Evolutionary conservation across 64 coral and sea anemone species (phyloP).

Genomic region (Pocillopora verrucosa): DNA sequence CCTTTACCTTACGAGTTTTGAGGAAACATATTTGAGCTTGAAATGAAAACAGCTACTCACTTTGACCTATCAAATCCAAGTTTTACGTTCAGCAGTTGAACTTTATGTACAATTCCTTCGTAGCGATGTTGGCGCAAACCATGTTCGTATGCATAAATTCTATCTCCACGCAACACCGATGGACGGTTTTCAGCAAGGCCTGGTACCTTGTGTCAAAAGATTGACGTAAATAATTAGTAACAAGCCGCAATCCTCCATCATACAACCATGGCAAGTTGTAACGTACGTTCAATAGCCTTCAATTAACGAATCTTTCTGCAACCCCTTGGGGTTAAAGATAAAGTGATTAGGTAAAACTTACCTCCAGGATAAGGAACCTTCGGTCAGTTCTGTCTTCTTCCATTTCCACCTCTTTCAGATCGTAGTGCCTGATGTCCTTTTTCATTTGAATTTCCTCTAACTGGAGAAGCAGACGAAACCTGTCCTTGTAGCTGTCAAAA

Average conservation of each 20-base stretch:
- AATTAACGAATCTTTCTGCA: too few relatives aligned
- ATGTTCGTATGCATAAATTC: slow-evolving; percentile 53
- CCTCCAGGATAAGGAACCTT: slow-evolving; percentile 32
- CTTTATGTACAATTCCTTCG: slow-evolving; percentile 80
- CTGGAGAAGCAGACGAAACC: slow-evolving; percentile 66
- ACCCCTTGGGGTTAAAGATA: neutral
- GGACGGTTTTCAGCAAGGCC: slow-evolving; percentile 82
- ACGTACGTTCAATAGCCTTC: too few relatives aligned
- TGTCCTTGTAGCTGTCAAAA: slow-evolving; percentile 51
- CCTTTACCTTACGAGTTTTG: too few relatives aligned
- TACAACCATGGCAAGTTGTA: too few relatives aligned
- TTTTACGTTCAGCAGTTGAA: slow-evolving; percentile 69
- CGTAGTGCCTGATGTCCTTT: slow-evolving; percentile 72
- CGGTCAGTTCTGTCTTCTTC: slow-evolving; percentile 6
- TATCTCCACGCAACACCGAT: slow-evolving; percentile 74
- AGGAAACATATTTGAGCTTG: too few relatives aligned
- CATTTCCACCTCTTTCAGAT: slow-evolving; percentile 61
- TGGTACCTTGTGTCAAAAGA: slow-evolving; percentile 16
- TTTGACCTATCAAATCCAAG: slow-evolving; percentile 64
- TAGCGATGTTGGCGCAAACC: slow-evolving; percentile 30
- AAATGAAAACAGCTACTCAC: neutral
- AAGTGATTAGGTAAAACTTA: neutral
- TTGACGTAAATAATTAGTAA: too few relatives aligned
- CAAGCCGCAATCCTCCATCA: too few relatives aligned
- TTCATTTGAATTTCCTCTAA: slow-evolving; percentile 82